phyloP scores from a whole-genome alignment of 2,113 vertebrate genomes.

The Thryonomys swinderianus region DNA sequence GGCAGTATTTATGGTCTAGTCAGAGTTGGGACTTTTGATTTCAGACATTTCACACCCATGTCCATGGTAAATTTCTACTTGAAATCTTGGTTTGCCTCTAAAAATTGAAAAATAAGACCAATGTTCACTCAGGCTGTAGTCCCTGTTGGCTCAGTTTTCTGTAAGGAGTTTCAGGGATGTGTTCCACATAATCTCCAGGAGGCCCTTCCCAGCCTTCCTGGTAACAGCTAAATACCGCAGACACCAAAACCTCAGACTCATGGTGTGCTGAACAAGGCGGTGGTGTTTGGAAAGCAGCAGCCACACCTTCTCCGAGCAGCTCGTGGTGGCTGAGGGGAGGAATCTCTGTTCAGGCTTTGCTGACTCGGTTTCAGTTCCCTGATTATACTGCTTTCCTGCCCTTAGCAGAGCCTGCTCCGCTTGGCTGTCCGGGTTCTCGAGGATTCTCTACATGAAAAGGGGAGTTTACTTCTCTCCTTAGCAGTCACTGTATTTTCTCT shows the following conservation, averaged over 20 bases:
- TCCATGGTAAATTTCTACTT: neutral
- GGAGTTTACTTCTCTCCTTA: neutral
- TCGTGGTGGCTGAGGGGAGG: neutral
- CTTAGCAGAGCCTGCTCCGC: neutral
- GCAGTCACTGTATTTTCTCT: neutral
- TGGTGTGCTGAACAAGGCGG: neutral
- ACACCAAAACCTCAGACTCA: neutral
- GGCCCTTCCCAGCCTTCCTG: neutral
- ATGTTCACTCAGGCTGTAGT: neutral
- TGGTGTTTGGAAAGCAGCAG: neutral
- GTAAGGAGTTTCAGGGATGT: neutral
- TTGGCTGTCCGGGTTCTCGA: neutral
- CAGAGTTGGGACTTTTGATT: neutral
- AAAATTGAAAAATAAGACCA: neutral
- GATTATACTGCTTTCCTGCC: neutral
- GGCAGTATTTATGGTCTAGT: neutral
- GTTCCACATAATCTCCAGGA: neutral
- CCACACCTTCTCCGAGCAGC: neutral
- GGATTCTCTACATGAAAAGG: neutral
- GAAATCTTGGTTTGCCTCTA: neutral
- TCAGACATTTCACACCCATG: neutral
- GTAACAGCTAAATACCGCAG: neutral
- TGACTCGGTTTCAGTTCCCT: neutral
- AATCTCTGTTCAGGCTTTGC: neutral
- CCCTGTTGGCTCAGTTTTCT: neutral